Conservation (phyloP, 64 coral and sea anemone genomes). For the Montipora cactus region DNA sequence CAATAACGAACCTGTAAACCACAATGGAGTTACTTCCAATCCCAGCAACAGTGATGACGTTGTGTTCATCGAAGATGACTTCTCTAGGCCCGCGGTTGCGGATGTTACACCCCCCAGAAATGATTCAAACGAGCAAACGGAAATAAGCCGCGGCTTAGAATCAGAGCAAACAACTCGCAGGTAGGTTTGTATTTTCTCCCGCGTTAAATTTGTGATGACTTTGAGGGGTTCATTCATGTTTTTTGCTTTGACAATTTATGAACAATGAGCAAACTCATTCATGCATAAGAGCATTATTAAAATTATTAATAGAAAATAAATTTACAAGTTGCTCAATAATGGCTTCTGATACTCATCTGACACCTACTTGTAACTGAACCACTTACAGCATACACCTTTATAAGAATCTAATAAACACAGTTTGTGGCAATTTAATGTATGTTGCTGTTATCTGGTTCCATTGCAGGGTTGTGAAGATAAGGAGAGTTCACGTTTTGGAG, state of each 20-base stretch:
- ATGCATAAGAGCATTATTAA: not conserved
- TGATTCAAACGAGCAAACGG: not conserved
- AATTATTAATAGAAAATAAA: not conserved
- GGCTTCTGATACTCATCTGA: not conserved
- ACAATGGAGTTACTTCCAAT: not conserved
- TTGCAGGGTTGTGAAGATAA: slow-evolving; percentile 15
- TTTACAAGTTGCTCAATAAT: not conserved
- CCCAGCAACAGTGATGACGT: not conserved
- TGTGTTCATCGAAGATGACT: not conserved
- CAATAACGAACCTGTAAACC: not conserved
- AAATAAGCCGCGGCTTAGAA: slow-evolving; percentile 12
- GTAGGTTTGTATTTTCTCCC: not conserved
- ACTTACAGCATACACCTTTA: not conserved
- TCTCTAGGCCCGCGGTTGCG: not conserved
- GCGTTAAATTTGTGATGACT: too few relatives aligned
- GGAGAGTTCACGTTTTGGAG: slow-evolving; percentile 11
- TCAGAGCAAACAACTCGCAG: slow-evolving; percentile 2
- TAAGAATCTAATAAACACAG: not conserved
- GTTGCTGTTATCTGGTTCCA: not conserved
- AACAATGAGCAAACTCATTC: too few relatives aligned
- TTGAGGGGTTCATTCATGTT: too few relatives aligned
- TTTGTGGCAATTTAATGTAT: slow-evolving; percentile 12
- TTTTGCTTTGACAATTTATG: too few relatives aligned
- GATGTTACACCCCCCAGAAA: not conserved
- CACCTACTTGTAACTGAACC: not conserved